Percentiles rank a stretch among this genome's conserved stretches.
Conservation (phyloP, 2,113 vertebrate genomes). For the Smithornis capensis region DNA sequence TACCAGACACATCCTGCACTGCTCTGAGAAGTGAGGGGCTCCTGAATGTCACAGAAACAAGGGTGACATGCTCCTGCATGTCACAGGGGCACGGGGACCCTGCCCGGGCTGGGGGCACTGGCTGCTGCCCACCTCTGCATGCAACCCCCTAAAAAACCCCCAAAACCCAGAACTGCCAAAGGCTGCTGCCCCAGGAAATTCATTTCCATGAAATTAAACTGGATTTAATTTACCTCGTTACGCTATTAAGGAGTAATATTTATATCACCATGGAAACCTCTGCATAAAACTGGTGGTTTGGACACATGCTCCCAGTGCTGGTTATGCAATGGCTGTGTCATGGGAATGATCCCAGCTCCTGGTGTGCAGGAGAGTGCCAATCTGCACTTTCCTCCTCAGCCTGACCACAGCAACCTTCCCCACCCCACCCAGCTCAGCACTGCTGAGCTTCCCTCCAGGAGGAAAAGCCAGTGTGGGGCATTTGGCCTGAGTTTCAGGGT, state of each 20-base stretch:
- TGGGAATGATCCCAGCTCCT: background rate
- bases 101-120: background rate
- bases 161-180: background rate
- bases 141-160: background rate
- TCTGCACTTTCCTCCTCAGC: background rate
- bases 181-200: background rate
- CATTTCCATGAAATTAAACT: conserved; percentile 1
- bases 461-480: background rate
- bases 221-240: conserved; percentile 37
- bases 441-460: background rate
- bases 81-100: background rate
- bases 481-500: background rate
- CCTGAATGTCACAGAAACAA: background rate
- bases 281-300: background rate
- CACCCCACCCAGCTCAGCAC: background rate
- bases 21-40: background rate
- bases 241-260: conserved; percentile 35
- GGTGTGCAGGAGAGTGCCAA: background rate
- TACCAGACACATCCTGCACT: background rate
- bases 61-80: background rate
- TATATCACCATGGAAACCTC: conserved; percentile 46
- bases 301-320: background rate
- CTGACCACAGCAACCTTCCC: background rate
- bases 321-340: conserved; percentile 26
- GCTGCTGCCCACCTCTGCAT: background rate